Percentiles rank a stretch among this genome's conserved stretches.
These are phyloP conservation scores for Trachythela sp. DNA, from an alignment of 64 coral and sea anemone genomes.

Conservation along the genomic window DNA sequence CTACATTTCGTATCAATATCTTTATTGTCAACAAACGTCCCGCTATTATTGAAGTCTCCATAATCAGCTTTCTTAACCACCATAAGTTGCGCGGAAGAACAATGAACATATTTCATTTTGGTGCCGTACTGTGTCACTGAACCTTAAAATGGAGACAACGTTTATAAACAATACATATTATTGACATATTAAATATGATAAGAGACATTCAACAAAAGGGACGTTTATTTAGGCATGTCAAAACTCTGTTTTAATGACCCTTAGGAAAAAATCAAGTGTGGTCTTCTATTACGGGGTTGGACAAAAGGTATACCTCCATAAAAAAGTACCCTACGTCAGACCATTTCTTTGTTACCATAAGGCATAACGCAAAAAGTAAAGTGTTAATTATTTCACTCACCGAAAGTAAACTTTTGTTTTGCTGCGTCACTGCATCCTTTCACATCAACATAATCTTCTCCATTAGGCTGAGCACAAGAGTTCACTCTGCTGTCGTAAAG, in stretches of 20 bases:
- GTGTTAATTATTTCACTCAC: not conserved
- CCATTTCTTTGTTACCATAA: not conserved
- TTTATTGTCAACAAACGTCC: not conserved
- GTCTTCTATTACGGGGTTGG: no score
- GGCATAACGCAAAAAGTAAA: not conserved
- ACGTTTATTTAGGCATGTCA: no score
- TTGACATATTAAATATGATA: not conserved
- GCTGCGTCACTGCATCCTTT: not conserved
- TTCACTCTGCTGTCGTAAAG: not conserved
- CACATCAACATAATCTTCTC: not conserved
- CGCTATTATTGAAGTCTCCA: not conserved
- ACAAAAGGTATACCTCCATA: no score
- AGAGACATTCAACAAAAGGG: no score
- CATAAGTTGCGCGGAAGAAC: not conserved
- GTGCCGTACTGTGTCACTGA: not conserved
- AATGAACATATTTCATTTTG: not conserved
- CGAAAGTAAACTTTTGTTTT: not conserved
- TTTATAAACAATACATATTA: not conserved
- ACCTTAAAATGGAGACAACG: not conserved
- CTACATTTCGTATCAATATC: not conserved
- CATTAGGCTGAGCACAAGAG: not conserved
- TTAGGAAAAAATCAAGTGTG: no score
- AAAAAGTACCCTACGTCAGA: no score
- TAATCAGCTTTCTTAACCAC: not conserved
- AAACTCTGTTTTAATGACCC: no score